Base-by-base conservation (phyloP, 2,888 invertebrate genomes). In the Nycteola revayana region DNA sequence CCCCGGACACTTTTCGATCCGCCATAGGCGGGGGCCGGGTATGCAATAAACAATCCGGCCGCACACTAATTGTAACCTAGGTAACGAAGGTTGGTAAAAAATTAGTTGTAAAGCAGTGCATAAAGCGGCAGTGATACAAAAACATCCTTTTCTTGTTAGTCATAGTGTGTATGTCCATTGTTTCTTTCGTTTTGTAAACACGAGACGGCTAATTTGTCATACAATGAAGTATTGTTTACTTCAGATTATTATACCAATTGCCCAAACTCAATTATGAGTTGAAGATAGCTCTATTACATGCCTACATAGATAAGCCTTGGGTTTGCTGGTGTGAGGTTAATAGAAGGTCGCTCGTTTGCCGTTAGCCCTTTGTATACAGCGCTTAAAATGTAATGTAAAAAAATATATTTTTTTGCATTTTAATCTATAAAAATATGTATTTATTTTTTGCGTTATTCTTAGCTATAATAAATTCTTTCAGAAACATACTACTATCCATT, bases 221-320 rank as follows among this genome's bases (percentile, higher is more conserved):
- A 82, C 83, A 81, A 80, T 78, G 73, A 66, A 59, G 73, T 66
- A 80, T 80, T 82, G 82, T 82, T 75, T 78, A 69, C 60, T 14
- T 44, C 41, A 21, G 40, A 48, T 48, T 47, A 52, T 51, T 53
- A 61, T 57, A 52, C 55, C 44, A 49, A 60, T 60, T 60, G 45
- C 50, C 44, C 28, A 56, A 63, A 49, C 57, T 27, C 32, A 53
- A 45, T 52, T 49, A 36, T 37, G 10, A 32, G 10, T 46, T 46
- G 39, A 40, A 18, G 21, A 21, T n/a, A 21, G n/a, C n/a, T 21
- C 2, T n/a, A n/a, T 21, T 21, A 21, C 21, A 21, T 18, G 17
- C 9, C 10, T 5, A 17, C 22, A 25, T 6, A 30, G 10, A 24
- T 28, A 40, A 34, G 24, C 31, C 21, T 21, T 21, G 21, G 21